A percentile compares a stretch with the other conserved stretches of the same genome.
Conservation (phyloP, 2,888 invertebrate species). For the Coremacera marginata region DNA sequence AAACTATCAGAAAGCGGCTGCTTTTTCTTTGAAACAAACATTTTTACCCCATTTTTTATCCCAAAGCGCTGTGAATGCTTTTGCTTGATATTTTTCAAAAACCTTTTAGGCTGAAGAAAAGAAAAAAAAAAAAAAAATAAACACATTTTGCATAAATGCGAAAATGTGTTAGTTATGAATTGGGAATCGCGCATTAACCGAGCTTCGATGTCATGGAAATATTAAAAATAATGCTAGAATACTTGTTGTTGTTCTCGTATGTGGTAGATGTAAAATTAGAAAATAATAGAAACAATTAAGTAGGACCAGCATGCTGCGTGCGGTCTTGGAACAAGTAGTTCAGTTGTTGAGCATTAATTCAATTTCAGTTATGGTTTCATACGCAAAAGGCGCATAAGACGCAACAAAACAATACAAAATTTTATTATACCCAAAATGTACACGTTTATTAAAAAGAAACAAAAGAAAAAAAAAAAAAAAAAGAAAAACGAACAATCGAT, state of each 20-base stretch:
- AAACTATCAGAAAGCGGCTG: too few relatives aligned
- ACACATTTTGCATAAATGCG: not conserved
- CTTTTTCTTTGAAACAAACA: too few relatives aligned
- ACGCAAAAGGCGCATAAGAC: conserved; percentile 2
- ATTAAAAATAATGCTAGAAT: conserved; percentile 7
- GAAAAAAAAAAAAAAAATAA: too few relatives aligned
- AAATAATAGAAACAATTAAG: not conserved
- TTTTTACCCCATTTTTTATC: too few relatives aligned
- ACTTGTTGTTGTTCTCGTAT: conserved; percentile 10
- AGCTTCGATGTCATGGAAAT: not conserved
- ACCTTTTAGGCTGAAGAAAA: too few relatives aligned
- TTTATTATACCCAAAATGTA: conserved; percentile 22
- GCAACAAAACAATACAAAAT: conserved; percentile 7
- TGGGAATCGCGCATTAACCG: not conserved
- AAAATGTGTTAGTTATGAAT: not conserved
- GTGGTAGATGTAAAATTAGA: conserved; percentile 13
- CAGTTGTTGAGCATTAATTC: conserved; percentile 4
- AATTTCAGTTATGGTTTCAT: conserved; percentile 31
- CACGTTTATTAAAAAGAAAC: conserved; percentile 2
- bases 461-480: not conserved
- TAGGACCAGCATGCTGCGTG: too few relatives aligned
- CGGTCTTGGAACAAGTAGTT: not conserved
- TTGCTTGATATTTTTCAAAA: too few relatives aligned
- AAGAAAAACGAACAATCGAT: conserved; percentile 18
- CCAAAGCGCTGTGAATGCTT: too few relatives aligned